These are phyloP conservation scores for Oxyteleia sp. DNA, from an alignment of 2,888 invertebrate species.

Conservation along the genomic window DNA sequence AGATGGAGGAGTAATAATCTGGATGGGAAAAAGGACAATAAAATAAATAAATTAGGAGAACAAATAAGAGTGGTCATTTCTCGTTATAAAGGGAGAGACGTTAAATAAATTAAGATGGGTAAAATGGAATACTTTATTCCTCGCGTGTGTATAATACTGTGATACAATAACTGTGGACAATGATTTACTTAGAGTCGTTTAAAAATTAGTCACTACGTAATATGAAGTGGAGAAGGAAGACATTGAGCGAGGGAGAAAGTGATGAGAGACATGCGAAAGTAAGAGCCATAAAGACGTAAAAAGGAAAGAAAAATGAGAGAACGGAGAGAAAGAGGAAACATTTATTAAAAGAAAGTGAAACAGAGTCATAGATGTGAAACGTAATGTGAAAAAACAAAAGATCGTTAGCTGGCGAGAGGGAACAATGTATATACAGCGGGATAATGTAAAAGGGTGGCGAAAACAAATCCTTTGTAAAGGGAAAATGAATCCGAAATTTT, in stretches of 20 bases:
- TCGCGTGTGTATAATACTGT: conserved; percentile 12
- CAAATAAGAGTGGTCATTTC: conserved; percentile 38
- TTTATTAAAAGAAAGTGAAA: conserved; percentile 59
- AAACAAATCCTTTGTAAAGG: conserved; percentile 34
- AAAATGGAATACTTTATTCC: conserved; percentile 25
- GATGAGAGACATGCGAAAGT: conserved; percentile 36
- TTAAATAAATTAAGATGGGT: conserved; percentile 49
- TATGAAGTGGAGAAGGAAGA: conserved; percentile 29
- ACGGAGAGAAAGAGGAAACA: conserved; percentile 34
- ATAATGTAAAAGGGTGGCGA: conserved; percentile 28
- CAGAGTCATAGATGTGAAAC: conserved; percentile 38
- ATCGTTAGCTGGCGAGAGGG: neutral
- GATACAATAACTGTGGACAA: conserved; percentile 13
- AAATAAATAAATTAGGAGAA: no score
- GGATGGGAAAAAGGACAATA: no score
- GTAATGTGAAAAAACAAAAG: conserved; percentile 47
- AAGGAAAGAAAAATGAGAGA: conserved; percentile 20
- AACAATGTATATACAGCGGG: conserved; percentile 22
- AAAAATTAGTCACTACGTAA: conserved; percentile 43
- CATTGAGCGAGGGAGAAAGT: conserved; percentile 36
- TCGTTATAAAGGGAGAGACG: conserved; percentile 29
- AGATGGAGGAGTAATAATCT: no score
- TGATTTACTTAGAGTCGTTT: conserved; percentile 36
- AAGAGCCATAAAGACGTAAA: conserved; percentile 14
- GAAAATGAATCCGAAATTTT: conserved; percentile 46